Evolutionary conservation across 2,113 vertebrate genomes (phyloP).

Genomic region (Anas platyrhynchos): DNA sequence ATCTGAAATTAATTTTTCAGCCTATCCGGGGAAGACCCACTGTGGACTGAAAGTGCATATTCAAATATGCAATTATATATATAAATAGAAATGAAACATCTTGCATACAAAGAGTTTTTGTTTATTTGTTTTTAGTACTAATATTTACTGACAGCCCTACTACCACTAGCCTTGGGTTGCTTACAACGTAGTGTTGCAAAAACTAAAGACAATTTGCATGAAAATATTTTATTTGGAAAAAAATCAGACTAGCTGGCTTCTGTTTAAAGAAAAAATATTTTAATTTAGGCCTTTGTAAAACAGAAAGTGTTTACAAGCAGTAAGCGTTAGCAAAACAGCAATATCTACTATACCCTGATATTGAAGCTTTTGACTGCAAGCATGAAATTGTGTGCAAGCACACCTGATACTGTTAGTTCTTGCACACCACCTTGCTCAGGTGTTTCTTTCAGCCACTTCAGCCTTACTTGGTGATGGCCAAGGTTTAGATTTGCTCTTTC

Average conservation of each 20-base stretch:
- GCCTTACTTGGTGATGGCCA: fast-evolving
- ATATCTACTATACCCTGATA: fast-evolving
- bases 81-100: conserved; percentile 12
- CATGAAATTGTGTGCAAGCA: background rate
- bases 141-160: conserved; percentile 1
- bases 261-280: background rate
- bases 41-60: background rate
- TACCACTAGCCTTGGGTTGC: background rate
- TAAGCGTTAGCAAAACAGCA: background rate
- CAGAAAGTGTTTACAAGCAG: background rate
- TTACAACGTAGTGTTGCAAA: background rate
- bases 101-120: background rate
- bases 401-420: background rate
- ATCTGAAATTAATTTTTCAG: background rate
- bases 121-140: background rate
- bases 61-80: background rate
- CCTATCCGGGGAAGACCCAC: background rate
- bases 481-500: background rate
- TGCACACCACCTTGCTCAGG: background rate
- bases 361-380: background rate
- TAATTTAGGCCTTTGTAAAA: background rate
- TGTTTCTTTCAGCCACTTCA: background rate
- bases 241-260: background rate
- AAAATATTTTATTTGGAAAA: background rate
- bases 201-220: background rate